Percentiles rank a stretch among this genome's conserved stretches.
phyloP scores from a whole-genome alignment of 2,888 invertebrate species.

The Cerastoderma edule region DNA sequence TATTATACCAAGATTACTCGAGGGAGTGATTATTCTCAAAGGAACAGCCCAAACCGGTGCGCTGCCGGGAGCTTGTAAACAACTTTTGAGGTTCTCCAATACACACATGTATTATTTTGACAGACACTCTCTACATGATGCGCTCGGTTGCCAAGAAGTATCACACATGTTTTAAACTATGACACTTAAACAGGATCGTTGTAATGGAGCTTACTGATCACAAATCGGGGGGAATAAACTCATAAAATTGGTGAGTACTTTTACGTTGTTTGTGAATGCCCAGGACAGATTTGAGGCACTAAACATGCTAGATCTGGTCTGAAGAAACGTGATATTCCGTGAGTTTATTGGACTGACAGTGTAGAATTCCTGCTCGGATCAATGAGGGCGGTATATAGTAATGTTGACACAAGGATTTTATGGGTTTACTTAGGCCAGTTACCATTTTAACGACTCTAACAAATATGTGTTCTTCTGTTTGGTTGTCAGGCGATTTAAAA shows the following conservation, averaged over 20 bases:
- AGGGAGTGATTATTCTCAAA: slow-evolving; percentile 24
- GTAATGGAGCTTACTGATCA: background rate
- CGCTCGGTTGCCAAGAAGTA: slow-evolving; percentile 26
- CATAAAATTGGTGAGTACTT: slow-evolving; percentile 17
- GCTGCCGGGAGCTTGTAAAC: slow-evolving; percentile 62
- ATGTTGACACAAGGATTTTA: slow-evolving; percentile 32
- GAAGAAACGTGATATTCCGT: slow-evolving; percentile 12
- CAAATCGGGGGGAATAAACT: background rate
- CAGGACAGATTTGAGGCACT: too few relatives aligned
- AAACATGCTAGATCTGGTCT: slow-evolving; percentile 44
- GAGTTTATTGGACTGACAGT: background rate
- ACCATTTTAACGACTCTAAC: slow-evolving; percentile 6
- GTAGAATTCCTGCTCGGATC: slow-evolving; percentile 17
- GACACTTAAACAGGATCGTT: background rate
- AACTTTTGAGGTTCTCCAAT: slow-evolving; percentile 32
- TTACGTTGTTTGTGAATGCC: background rate
- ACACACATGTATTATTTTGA: slow-evolving; percentile 29
- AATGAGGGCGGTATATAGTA: slow-evolving; percentile 19
- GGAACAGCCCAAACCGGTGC: slow-evolving; percentile 55
- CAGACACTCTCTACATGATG: background rate
- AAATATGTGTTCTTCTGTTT: background rate
- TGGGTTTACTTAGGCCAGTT: slow-evolving; percentile 10
- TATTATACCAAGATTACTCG: too few relatives aligned
- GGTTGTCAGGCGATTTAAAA: slow-evolving; percentile 28
- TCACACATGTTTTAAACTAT: slow-evolving; percentile 8